A percentile compares a stretch with the other conserved stretches of the same genome.
Evolutionary conservation across 2,797 vertebrate species (phyloP).

Genomic region (Syngnathus rostellatus): DNA sequence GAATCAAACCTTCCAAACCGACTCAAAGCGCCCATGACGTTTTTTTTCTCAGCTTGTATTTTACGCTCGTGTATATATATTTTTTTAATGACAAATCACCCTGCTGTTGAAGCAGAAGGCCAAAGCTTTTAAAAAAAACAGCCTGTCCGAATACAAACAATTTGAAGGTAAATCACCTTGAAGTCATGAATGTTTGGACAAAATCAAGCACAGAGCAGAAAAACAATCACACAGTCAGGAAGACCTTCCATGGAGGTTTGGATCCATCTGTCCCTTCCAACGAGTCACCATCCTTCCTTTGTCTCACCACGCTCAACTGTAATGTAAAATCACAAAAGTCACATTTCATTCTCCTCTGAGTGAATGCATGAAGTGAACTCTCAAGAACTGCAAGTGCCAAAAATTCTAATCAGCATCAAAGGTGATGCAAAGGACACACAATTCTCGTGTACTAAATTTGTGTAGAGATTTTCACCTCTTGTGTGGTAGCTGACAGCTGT

Average conservation of each 20-base stretch:
- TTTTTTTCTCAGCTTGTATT: not conserved
- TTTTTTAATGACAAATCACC: not conserved
- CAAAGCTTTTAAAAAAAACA: not conserved
- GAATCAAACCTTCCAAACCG: not conserved
- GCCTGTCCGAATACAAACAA: not conserved
- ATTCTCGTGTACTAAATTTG: not conserved
- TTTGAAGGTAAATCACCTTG: not conserved
- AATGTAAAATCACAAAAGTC: slow-evolving; percentile 30
- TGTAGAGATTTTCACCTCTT: slow-evolving; percentile 71
- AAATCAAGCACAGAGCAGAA: slow-evolving; percentile 43
- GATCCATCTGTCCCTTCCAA: slow-evolving; percentile 66
- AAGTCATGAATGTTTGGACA: not conserved
- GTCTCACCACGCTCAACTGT: slow-evolving; percentile 65
- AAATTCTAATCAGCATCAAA: no score
- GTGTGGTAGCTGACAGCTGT: slow-evolving; percentile 78
- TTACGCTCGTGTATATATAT: not conserved
- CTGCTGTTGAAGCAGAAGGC: not conserved
- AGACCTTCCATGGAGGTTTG: slow-evolving; percentile 76
- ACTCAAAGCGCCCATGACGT: not conserved
- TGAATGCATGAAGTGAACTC: slow-evolving; percentile 21
- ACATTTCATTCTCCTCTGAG: slow-evolving; percentile 22
- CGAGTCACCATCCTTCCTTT: slow-evolving; percentile 70
- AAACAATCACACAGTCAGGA: slow-evolving; percentile 54
- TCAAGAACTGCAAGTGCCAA: no score
- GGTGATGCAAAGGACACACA: not conserved